These are phyloP conservation scores for Habroteleia sp. DNA, from an alignment of 2,888 invertebrate genomes.

Conservation along the genomic window DNA sequence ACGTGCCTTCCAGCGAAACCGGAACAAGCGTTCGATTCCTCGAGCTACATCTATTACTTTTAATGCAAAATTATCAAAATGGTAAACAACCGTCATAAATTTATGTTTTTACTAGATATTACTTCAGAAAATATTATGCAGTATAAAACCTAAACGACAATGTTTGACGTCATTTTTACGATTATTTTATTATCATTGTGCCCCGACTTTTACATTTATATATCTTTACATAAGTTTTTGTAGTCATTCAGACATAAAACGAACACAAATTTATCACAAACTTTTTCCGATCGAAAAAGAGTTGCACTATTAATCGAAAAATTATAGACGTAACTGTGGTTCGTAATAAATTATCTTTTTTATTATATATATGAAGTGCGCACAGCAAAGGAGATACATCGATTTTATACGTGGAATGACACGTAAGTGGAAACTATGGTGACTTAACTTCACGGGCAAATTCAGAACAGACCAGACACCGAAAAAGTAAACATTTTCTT, in stretches of 20 bases:
- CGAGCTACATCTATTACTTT: conserved; percentile 16
- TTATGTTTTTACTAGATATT: conserved; percentile 28
- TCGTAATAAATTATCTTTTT: conserved; percentile 50
- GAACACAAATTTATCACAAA: conserved; percentile 41
- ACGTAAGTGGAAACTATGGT: conserved; percentile 41
- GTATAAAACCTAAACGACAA: conserved; percentile 33
- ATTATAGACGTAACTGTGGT: conserved; percentile 39
- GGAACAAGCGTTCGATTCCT: conserved; percentile 2
- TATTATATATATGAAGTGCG: conserved; percentile 28
- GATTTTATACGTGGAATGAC: conserved; percentile 52
- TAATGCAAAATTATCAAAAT: conserved; percentile 43
- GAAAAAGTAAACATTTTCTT: conserved; percentile 76
- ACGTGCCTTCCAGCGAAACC: neutral
- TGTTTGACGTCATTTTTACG: conserved; percentile 40
- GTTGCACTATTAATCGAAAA: conserved; percentile 35
- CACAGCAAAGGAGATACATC: conserved; percentile 32
- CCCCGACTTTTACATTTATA: conserved; percentile 21
- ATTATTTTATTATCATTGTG: conserved; percentile 35
- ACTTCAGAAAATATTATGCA: conserved; percentile 16
- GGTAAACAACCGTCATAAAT: conserved; percentile 30
- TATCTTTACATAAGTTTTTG: conserved; percentile 31
- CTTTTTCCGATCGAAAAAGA: conserved; percentile 23
- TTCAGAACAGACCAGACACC: conserved; percentile 77
- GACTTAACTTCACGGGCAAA: conserved; percentile 69
- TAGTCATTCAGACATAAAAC: conserved; percentile 18